Base-by-base conservation (phyloP, 2,888 invertebrate genomes). In the Nymphalis c-album region DNA sequence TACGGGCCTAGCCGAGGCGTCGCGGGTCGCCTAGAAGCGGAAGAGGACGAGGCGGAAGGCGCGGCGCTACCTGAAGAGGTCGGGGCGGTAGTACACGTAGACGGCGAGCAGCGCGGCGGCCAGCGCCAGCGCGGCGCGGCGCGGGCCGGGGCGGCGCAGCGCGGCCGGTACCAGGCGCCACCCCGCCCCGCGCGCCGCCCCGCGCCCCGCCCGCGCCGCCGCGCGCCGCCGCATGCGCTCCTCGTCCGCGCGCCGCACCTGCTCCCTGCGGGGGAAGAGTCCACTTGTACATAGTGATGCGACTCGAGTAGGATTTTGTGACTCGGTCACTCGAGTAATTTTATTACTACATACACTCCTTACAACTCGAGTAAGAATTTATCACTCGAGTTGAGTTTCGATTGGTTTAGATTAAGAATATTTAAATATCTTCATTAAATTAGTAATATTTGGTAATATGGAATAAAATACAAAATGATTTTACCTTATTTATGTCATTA, bases 211-310 rank as follows among this genome's bases (percentile, higher is more conserved):
- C 83, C 84, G 67, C 70, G 1, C 55, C 67, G 66, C n/a, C 67
- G 88, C 87, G 1, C 93, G 85, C 17, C 89, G 87, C 57, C 86
- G 82, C 69, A 93, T 85, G 20, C 92, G 88, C 76, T 93, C 91
- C 78, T 95, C 94, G 73, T 95, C 95, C 17, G 85, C 76, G 35
- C 90, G 88, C 0, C 94, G 93, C 78, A 94, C 93, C 76, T 94
- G 93, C 79, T 92, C 93, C 81, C 95, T 95, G 80, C 68, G 77
- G 80, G 26, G 75, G 13, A 3, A 0, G 5, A 31, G 0, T 6
- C n/a, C n/a, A n/a, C n/a, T n/a, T n/a, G n/a, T n/a, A n/a, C n/a
- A n/a, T n/a, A n/a, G n/a, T n/a, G n/a, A n/a, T n/a, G n/a, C n/a
- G n/a, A n/a, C n/a, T n/a, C n/a, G n/a, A n/a, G n/a, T n/a, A n/a